Evolutionary conservation across 2,888 invertebrate species (phyloP).

Genomic region (Alloscopus bannaensis): DNA sequence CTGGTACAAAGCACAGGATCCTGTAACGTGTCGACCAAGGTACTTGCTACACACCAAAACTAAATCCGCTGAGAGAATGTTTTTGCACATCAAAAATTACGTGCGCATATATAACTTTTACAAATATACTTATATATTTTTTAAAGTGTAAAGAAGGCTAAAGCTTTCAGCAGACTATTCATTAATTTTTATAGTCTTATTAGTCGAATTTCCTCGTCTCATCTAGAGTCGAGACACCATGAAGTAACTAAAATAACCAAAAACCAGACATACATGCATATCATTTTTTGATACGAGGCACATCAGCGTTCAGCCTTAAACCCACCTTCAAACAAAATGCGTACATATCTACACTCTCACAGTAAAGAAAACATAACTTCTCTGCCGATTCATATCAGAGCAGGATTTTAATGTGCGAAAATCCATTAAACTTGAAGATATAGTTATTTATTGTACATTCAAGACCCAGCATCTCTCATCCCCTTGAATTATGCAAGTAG

Average conservation of each 20-base stretch:
- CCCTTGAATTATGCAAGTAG: too few relatives aligned
- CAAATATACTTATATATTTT: not conserved
- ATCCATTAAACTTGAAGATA: conserved; percentile 57
- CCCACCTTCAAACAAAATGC: not conserved
- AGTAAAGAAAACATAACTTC: not conserved
- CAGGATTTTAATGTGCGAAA: conserved; percentile 61
- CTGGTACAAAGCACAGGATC: not conserved
- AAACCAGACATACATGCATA: not conserved
- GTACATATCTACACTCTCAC: not conserved
- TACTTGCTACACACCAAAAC: too few relatives aligned
- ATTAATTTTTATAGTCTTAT: conserved; percentile 58
- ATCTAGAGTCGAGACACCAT: conserved; percentile 41
- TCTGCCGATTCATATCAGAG: conserved; percentile 54
- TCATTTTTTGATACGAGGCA: too few relatives aligned
- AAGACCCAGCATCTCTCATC: conserved; percentile 47
- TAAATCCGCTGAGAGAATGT: too few relatives aligned
- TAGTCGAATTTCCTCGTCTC: conserved; percentile 58
- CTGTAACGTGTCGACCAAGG: conserved; percentile 8
- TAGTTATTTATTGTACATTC: too few relatives aligned
- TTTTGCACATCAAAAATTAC: too few relatives aligned
- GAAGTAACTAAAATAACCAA: not conserved
- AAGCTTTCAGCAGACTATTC: conserved; percentile 55
- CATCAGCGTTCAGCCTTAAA: not conserved
- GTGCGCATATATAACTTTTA: too few relatives aligned
- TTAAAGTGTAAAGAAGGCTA: conserved; percentile 25